These are phyloP conservation scores for Lophotriccus pileatus DNA, from an alignment of 2,797 vertebrate species.

Conservation along the genomic window DNA sequence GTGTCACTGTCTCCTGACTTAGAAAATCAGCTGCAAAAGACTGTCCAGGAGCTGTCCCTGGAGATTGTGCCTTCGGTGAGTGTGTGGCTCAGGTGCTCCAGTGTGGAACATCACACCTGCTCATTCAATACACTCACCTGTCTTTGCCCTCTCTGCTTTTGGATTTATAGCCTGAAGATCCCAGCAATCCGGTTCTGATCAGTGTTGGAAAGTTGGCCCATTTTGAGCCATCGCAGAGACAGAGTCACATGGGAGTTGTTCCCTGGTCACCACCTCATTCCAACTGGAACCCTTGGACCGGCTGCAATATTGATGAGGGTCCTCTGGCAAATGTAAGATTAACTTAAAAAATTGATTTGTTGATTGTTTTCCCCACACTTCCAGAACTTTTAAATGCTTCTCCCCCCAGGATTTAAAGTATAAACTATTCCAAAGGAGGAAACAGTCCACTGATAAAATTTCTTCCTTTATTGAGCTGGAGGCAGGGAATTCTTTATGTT, in stretches of 20 bases:
- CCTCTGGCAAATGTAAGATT: conserved; percentile 80
- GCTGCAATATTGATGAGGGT: conserved; percentile 96
- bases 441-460: neutral
- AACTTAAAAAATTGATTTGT: neutral
- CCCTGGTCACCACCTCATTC: conserved; percentile 97
- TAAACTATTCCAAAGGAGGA: neutral
- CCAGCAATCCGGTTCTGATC: conserved; percentile 79
- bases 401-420: neutral
- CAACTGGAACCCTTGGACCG: conserved; percentile 99
- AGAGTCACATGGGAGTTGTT: conserved; percentile 84
- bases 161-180: conserved; percentile 78
- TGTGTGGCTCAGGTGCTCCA: neutral
- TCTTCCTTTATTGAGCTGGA: neutral
- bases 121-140: neutral
- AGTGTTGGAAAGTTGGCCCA: conserved; percentile 86
- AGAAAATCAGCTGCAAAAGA: conserved; percentile 76
- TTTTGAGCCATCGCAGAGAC: conserved; percentile 91
- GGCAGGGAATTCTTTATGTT: neutral
- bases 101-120: neutral
- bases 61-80: conserved; percentile 77
- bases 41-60: conserved; percentile 83
- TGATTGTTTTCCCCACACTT: neutral
- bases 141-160: neutral
- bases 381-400: neutral
- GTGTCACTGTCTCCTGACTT: conserved; percentile 82